phyloP scores from a whole-genome alignment of 2,113 vertebrate genomes.

The Rousettus leschenaultii region DNA sequence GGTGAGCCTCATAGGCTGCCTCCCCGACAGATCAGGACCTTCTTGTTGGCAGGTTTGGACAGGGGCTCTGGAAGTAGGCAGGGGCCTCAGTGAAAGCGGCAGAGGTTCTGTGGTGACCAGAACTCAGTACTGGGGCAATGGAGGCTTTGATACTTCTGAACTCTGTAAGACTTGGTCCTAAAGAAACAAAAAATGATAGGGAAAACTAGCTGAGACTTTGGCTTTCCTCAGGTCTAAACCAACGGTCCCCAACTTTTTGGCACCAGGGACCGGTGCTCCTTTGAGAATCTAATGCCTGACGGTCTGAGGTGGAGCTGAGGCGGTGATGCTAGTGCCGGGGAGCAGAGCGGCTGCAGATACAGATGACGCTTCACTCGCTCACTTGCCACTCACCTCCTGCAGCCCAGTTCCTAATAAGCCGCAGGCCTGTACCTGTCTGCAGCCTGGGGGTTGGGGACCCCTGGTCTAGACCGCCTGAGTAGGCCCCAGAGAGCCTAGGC shows the following conservation, averaged over 20 bases:
- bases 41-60: not conserved
- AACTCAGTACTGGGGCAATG: not conserved
- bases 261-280: too few species aligned
- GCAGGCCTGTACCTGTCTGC: too few species aligned
- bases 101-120: not conserved
- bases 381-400: too few species aligned
- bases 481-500: not conserved
- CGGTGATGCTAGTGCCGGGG: too few species aligned
- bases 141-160: not conserved
- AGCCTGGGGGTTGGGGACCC: too few species aligned
- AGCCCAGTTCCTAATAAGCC: too few species aligned
- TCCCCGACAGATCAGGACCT: not conserved
- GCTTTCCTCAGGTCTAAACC: not conserved
- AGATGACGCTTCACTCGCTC: too few species aligned
- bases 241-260: too few species aligned
- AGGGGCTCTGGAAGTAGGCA: not conserved
- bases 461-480: not conserved
- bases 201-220: not conserved
- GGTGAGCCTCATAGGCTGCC: not conserved
- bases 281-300: too few species aligned
- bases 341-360: too few species aligned
- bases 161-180: not conserved
- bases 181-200: not conserved
- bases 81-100: not conserved
- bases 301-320: too few species aligned